These are phyloP conservation scores for Eutrigla gurnardus DNA, from an alignment of 2,797 vertebrate genomes.

Conservation along the genomic window DNA sequence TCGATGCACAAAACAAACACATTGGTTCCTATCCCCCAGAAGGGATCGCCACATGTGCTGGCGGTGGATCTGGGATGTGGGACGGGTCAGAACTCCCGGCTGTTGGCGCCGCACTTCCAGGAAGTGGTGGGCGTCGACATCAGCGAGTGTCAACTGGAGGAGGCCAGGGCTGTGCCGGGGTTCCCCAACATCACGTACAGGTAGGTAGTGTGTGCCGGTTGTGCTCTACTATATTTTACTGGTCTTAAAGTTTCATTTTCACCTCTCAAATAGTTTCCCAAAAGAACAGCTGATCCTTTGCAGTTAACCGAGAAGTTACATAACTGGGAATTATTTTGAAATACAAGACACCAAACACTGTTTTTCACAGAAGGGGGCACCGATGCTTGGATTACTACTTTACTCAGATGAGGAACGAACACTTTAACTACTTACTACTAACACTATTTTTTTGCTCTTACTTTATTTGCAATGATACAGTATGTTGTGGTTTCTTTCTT, in stretches of 20 bases:
- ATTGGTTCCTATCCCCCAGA: constrained; percentile 50
- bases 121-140: constrained; percentile 81
- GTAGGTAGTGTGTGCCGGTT: constrained; percentile 42
- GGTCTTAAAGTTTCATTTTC: neutral
- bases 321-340: constrained; percentile 10
- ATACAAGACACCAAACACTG: neutral
- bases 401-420: no score
- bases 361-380: constrained; percentile 19
- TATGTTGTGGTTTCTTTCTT: no score
- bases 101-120: constrained; percentile 77
- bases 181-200: constrained; percentile 78
- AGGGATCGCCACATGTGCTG: constrained; percentile 70
- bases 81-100: constrained; percentile 79
- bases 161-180: constrained; percentile 73
- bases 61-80: constrained; percentile 86
- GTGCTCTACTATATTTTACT: neutral
- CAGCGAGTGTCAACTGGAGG: constrained; percentile 79
- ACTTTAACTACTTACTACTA: no score
- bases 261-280: neutral
- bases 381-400: constrained; percentile 1
- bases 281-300: constrained; percentile 6
- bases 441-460: no score
- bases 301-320: constrained; percentile 10
- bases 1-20: neutral
- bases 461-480: no score